Conservation (phyloP, 2,888 invertebrate genomes). For the Hartigia nigra region DNA sequence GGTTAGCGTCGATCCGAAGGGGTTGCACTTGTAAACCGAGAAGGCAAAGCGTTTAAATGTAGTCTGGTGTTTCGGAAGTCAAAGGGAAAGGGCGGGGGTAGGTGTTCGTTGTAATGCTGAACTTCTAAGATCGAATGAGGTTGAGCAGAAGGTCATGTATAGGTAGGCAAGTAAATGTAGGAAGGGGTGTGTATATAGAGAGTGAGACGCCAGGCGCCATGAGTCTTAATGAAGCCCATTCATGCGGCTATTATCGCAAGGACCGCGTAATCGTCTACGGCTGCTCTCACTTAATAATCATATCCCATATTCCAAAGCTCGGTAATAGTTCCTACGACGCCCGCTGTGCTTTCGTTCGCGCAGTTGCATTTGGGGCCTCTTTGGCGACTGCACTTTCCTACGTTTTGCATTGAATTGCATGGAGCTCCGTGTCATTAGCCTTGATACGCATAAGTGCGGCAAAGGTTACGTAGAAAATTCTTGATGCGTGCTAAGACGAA, state of each 20-base stretch:
- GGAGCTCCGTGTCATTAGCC: background rate
- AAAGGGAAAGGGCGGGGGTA: background rate
- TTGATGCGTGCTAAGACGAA: background rate
- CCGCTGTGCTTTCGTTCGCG: background rate
- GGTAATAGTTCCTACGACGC: constrained; percentile 45
- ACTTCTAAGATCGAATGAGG: constrained; percentile 34
- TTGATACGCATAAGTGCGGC: background rate
- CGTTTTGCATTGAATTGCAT: background rate
- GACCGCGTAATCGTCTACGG: constrained; percentile 59
- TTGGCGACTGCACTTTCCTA: background rate
- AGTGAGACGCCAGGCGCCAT: constrained; percentile 26
- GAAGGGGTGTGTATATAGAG: background rate
- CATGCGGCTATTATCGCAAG: constrained; percentile 60
- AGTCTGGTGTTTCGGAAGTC: constrained; percentile 18
- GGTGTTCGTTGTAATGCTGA: constrained; percentile 23
- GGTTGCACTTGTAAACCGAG: constrained; percentile 21
- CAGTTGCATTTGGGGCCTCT: background rate
- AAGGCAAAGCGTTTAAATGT: constrained; percentile 18
- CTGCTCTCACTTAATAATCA: constrained; percentile 62
- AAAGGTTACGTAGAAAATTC: background rate
- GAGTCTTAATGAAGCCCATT: constrained; percentile 64
- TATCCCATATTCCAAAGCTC: constrained; percentile 53
- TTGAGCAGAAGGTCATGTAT: background rate
- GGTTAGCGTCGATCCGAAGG: constrained; percentile 37
- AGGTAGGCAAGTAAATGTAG: background rate